phyloP scores from a whole-genome alignment of 2,888 invertebrate species.

The Xanthia icteritia region DNA sequence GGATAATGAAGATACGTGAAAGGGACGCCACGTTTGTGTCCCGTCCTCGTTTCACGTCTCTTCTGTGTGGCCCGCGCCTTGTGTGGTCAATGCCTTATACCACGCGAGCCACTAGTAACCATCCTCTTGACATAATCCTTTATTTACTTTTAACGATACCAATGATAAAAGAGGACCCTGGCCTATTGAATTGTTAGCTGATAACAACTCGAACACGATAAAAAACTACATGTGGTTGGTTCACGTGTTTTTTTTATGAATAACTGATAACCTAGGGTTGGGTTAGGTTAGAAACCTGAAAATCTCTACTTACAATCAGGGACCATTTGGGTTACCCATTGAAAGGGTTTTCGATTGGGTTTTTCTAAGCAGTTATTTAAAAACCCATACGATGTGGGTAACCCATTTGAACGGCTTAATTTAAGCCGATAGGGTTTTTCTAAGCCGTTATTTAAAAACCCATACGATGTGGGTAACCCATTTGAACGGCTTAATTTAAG shows the following conservation, averaged over 20 bases:
- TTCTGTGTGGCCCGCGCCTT: background rate
- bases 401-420: too few relatives aligned
- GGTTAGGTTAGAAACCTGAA: background rate
- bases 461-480: too few relatives aligned
- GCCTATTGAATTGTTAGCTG: slow-evolving; percentile 37
- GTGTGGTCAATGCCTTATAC: background rate
- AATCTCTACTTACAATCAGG: background rate
- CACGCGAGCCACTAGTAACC: background rate
- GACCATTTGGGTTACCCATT: too few relatives aligned
- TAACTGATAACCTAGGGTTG: background rate
- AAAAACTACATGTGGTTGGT: background rate
- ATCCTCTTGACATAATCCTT: slow-evolving; percentile 42
- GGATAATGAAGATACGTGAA: too few relatives aligned
- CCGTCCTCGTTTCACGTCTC: background rate
- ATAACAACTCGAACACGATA: slow-evolving; percentile 25
- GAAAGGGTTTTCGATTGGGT: too few relatives aligned
- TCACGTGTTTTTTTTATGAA: background rate
- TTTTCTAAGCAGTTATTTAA: too few relatives aligned
- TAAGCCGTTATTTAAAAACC: too few relatives aligned
- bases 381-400: too few relatives aligned
- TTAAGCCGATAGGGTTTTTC: too few relatives aligned
- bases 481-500: too few relatives aligned
- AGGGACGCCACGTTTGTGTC: background rate
- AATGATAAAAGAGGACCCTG: slow-evolving; percentile 37
- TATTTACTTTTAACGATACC: slow-evolving; percentile 40